Evolutionary conservation across 2,797 vertebrate species (phyloP).

Genomic region (Phalanger gymnotis): DNA sequence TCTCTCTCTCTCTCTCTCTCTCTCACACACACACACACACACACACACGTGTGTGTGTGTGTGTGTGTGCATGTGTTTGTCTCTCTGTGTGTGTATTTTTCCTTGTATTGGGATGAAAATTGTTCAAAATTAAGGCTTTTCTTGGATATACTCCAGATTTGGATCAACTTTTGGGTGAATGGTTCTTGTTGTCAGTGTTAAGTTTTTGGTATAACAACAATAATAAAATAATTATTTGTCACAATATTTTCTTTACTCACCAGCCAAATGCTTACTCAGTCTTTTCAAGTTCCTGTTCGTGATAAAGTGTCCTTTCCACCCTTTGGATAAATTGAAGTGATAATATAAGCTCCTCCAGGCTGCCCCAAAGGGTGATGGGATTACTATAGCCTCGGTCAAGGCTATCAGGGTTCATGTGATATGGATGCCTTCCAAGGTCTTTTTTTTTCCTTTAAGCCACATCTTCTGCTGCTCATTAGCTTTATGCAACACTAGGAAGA

Average conservation of each 20-base stretch:
- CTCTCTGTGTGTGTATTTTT: neutral
- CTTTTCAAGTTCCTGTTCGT: neutral
- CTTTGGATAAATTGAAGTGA: neutral
- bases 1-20: neutral
- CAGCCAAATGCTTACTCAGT: neutral
- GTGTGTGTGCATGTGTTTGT: too few relatives aligned
- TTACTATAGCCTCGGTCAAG: neutral
- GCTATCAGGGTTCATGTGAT: conserved; percentile 18
- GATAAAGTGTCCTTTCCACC: neutral
- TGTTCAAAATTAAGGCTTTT: neutral
- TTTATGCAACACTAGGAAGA: conserved; percentile 10
- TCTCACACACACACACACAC: too few relatives aligned
- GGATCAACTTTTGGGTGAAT: neutral
- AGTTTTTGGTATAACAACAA: neutral
- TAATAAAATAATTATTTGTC: neutral
- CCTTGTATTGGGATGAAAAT: neutral
- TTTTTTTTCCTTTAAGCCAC: neutral
- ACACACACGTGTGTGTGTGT: too few relatives aligned
- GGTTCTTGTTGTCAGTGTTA: neutral
- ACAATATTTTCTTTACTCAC: neutral
- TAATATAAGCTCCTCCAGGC: conserved; percentile 17
- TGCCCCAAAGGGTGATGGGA: neutral
- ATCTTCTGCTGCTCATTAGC: conserved; percentile 28
- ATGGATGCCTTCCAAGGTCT: conserved; percentile 27
- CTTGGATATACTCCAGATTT: neutral